phyloP scores from a whole-genome alignment of 2,888 invertebrate species.

The Aelia acuminata region DNA sequence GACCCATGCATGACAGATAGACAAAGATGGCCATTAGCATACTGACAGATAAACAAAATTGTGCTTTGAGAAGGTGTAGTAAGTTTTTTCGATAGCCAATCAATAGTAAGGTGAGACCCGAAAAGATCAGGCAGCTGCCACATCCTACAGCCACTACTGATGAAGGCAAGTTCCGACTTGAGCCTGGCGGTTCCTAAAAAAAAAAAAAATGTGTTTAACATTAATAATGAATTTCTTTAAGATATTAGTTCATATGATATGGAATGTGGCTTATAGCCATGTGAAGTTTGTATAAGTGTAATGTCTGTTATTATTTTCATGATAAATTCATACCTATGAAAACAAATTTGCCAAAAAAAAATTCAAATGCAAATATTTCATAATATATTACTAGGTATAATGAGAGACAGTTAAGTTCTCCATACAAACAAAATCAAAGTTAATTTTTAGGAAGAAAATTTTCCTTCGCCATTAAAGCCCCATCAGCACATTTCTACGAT shows the following conservation, averaged over 20 bases:
- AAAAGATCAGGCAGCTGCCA: slow-evolving; percentile 72
- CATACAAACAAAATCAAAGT: no score
- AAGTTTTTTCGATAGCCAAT: slow-evolving; percentile 71
- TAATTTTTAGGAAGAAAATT: no score
- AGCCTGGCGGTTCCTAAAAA: neutral
- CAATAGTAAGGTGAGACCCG: slow-evolving; percentile 70
- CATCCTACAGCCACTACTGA: slow-evolving; percentile 73
- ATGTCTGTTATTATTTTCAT: no score
- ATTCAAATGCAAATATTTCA: no score
- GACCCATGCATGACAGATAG: slow-evolving; percentile 68
- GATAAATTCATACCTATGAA: no score
- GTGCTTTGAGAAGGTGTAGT: slow-evolving; percentile 73
- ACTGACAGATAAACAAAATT: slow-evolving; percentile 79
- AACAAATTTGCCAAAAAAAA: no score
- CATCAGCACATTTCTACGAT: no score
- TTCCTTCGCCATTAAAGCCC: no score
- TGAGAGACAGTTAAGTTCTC: no score
- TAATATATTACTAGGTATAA: no score
- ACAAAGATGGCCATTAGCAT: slow-evolving; percentile 78
- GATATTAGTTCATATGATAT: neutral
- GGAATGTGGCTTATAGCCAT: no score
- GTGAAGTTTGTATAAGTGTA: no score
- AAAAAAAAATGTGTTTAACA: neutral
- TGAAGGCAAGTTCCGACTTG: slow-evolving; percentile 9
- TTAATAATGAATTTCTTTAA: neutral